Conservation (phyloP, 2,113 vertebrate genomes). For the Nerophis lumbriciformis region DNA sequence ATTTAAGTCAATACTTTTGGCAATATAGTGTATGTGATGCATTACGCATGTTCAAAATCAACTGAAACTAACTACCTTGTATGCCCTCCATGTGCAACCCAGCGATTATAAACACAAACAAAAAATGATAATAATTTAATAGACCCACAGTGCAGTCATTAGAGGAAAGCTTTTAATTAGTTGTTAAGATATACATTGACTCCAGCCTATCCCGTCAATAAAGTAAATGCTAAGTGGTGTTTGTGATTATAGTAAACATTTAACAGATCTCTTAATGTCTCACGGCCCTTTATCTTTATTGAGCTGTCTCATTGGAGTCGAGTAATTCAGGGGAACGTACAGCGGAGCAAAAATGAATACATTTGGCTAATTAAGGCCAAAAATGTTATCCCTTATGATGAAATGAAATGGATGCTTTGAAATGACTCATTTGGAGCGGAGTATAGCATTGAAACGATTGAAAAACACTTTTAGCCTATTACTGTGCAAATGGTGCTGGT, state of each 20-base stretch:
- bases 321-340: not conserved
- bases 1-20: too few species aligned
- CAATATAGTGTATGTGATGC: too few species aligned
- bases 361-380: not conserved
- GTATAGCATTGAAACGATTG: conserved; percentile 19
- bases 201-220: not conserved
- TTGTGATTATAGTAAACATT: conserved; percentile 5
- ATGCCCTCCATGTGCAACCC: too few species aligned
- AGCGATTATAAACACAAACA: too few species aligned
- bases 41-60: too few species aligned
- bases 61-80: too few species aligned
- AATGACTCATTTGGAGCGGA: conserved; percentile 19
- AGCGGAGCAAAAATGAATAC: not conserved
- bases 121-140: not conserved
- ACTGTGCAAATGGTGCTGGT: conserved; percentile 2
- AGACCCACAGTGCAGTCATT: not conserved
- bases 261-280: not conserved
- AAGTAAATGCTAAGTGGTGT: not conserved
- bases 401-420: conserved; percentile 4
- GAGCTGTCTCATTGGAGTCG: not conserved
- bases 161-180: not conserved
- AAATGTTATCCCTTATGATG: not conserved
- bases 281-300: conserved; percentile 1
- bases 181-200: not conserved
- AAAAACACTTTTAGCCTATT: conserved; percentile 15